Evolutionary conservation across 2,888 invertebrate species (phyloP), one percentile per base, ranked within the genome.

Genomic region (Eupithecia insigniata): DNA sequence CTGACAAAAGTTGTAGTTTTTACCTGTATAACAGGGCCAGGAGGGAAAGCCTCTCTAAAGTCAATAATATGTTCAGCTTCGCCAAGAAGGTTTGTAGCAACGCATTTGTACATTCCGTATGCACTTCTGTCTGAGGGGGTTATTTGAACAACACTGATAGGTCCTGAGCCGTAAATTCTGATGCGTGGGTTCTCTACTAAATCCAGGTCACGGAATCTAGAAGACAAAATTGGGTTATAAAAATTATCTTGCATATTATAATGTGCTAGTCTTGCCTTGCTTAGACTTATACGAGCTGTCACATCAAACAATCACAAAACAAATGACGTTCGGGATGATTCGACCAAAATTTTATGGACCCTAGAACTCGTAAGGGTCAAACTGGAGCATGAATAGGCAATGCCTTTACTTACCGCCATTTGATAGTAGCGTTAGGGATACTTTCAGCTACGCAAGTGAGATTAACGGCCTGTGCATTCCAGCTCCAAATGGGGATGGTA

Each of bases 401-500:
- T 60, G 60, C 30, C 18, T 75, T 64, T 78, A 85, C 93, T 89
- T 93, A 95, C 88, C 95, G 96, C 98, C 98, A 98, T 84, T 96
- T 96, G 80, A 98, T 98, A 10, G 98, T 98, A 0, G 98, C 98
- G 87, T 98, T 98, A 4, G 98, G 98, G 82, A 98, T 95, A 85
- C 96, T 96, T 89, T 98, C 97, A n/a, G 98, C 98, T 64, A 97
- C 94, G 86, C 98, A 98, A 74, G 97, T 97, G 8, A 98, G 94
- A 88, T 98, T 98, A 2, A 97, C 97, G 1, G 96, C 96, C 81
- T 95, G 95, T 58, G 96, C 95, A 66, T 97, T 96, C 98, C 98
- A 98, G 43, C 97, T 97, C 96, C 97, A 98, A 0, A 96, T 95
- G 0, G 97, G 97, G 5, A 96, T 96, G 55, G 96, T 94, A 46